Base-by-base conservation (phyloP, 2,888 invertebrate species). In the Xanthostigma xanthostigma region DNA sequence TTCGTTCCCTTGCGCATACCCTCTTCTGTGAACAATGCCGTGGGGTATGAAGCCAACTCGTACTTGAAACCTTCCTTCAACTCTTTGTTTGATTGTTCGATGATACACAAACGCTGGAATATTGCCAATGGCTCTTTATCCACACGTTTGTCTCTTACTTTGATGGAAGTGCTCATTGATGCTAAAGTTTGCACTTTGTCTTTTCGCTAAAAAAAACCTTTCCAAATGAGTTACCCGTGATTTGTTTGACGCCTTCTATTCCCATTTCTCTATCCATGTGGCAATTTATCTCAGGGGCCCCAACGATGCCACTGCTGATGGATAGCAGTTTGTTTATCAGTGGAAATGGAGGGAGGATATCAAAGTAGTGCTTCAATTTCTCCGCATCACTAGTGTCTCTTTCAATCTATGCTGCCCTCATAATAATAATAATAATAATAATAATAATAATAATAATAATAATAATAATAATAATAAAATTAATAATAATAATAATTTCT, bases 1-100 rank as follows among this genome's bases (percentile, higher is more conserved):
- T 54, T 54, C 36, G 45, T 50, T 34, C 51, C 51, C 42, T 58
- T 57, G 10, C 53, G 53, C 54, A 54, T 55, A 33, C 54, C 54
- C 17, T 45, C 46, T 47, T 53, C 50, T 43, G 49, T 46, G 44
- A 57, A 56, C n/a, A 55, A 35, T 36, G 50, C 36, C 41, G 48
- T 35, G 11, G 53, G 54, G 40, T 49, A 54, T 27, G 55, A 51
- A 9, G 55, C 53, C 27, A 55, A 45, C 46, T 55, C 55, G 45
- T 50, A 53, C 38, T 40, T 50, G 10, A 56, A 50, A 45, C 49
- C 50, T 10, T 44, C 33, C 41, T 53, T 50, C 10, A 59, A 38
- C 12, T 59, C 55, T 41, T 51, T 50, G 27, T 57, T 50, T 8
- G 49, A 53, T 27, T 51, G 40, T 40, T 53, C 53, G 9, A 46